Evolutionary conservation across 1,140 invertebrate genomes (phyloP), one percentile per base, ranked within the genome.

Genomic region (Oscheius sp.): DNA sequence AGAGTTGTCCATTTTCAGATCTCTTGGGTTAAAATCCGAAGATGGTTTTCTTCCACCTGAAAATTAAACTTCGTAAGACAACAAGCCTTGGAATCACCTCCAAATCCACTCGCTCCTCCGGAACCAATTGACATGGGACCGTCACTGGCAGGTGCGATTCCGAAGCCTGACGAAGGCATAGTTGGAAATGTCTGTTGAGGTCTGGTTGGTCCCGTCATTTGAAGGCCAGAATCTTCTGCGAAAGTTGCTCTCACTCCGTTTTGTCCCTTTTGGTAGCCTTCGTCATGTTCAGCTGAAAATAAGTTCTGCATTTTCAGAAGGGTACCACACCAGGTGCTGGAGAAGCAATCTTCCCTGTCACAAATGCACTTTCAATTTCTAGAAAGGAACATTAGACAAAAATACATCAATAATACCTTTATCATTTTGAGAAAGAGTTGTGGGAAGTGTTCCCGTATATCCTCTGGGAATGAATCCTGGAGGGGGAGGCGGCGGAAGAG

Each of bases 241-340:
- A 68, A 68, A n/a, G 67, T 68, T 1, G 67, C n/a, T 18, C 45
- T 38, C n/a, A 68, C 67, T 7, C 28, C 67, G 34, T 49, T 55
- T 28, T 55, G 32, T 18, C 67, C 67, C 36, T 46, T 49, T 29
- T 68, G 49, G 28, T 59, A 68, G 15, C 67, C 67, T n/a, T 68
- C 67, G 18, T 68, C 67, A 28, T 68, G 58, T 13, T 7, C 28
- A 55, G 28, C n/a, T n/a, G n/a, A n/a, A n/a, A n/a, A n/a, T n/a
- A n/a, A n/a, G n/a, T n/a, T n/a, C n/a, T n/a, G n/a, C n/a, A n/a
- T n/a, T n/a, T n/a, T n/a, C n/a, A n/a, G n/a, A n/a, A n/a, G n/a
- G n/a, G n/a, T n/a, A n/a, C n/a, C n/a, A n/a, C n/a, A n/a, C n/a
- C n/a, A n/a, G n/a, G n/a, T n/a, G n/a, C n/a, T n/a, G n/a, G n/a